phyloP scores from a whole-genome alignment of 2,113 vertebrate species.

The Spea multiplicata region DNA sequence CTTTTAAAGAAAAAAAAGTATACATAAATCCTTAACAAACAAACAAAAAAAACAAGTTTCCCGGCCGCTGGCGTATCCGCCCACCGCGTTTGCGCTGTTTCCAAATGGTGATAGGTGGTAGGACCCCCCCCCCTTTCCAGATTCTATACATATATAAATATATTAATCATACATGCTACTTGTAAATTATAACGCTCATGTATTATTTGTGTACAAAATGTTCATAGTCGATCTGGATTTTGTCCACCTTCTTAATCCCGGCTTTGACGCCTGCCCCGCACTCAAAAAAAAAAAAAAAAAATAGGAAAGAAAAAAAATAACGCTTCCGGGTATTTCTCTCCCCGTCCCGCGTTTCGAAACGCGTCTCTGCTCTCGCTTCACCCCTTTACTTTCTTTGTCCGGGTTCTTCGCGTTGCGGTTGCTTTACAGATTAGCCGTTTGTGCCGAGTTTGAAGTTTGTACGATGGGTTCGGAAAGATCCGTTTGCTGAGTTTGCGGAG shows the following conservation, averaged over 20 bases:
- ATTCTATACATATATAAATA: slow-evolving; percentile 38
- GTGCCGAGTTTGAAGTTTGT: too few species aligned
- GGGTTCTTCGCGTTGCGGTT: too few species aligned
- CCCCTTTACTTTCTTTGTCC: too few species aligned
- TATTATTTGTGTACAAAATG: slow-evolving; percentile 10
- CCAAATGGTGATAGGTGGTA: background rate
- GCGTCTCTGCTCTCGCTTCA: too few species aligned
- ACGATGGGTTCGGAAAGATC: too few species aligned
- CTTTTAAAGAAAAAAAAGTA: slow-evolving; percentile 55
- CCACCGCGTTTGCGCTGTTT: background rate
- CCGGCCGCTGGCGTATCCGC: too few species aligned
- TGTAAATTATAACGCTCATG: slow-evolving; percentile 20
- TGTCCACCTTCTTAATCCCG: background rate
- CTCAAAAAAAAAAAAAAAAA: background rate
- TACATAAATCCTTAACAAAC: slow-evolving; percentile 13
- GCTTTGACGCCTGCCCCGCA: background rate
- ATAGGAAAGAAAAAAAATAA: too few species aligned
- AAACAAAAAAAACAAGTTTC: slow-evolving; percentile 45
- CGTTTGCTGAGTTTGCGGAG: too few species aligned
- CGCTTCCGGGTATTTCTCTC: too few species aligned
- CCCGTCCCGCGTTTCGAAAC: too few species aligned
- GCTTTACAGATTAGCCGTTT: too few species aligned
- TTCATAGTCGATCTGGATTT: background rate
- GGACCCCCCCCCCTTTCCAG: background rate
- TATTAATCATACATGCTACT: slow-evolving; percentile 37